Percentiles rank a stretch among this genome's conserved stretches.
These are phyloP conservation scores for Onychomys leucogaster DNA, from an alignment of 2,797 vertebrate species.

Conservation along the genomic window DNA sequence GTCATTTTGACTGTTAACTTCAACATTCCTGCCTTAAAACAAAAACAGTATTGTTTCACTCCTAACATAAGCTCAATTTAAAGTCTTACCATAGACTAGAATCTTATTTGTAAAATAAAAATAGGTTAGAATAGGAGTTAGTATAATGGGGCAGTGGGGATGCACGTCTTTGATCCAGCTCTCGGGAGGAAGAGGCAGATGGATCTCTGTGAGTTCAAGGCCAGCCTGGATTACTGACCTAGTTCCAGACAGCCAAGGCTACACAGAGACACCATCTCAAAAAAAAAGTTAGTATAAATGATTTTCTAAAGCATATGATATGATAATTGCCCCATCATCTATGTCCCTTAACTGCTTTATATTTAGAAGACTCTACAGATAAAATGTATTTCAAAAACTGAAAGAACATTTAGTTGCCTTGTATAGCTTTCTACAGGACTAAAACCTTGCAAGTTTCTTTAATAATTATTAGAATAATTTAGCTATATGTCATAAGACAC, in stretches of 20 bases:
- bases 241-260: background rate
- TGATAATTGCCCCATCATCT: background rate
- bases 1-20: slow-evolving; percentile 35
- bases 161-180: background rate
- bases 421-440: background rate
- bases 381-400: background rate
- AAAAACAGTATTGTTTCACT: slow-evolving; percentile 49
- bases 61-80: slow-evolving; percentile 22
- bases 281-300: slow-evolving; percentile 13
- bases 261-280: background rate
- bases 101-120: background rate
- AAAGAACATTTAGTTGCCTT: slow-evolving; percentile 41
- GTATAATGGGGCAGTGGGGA: background rate
- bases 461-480: slow-evolving; percentile 46
- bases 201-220: background rate
- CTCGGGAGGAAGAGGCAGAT: background rate
- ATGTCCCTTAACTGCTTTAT: slow-evolving; percentile 30
- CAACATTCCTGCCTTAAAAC: slow-evolving; percentile 17
- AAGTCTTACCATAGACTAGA: background rate
- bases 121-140: slow-evolving; percentile 6
- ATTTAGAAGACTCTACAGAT: slow-evolving; percentile 35
- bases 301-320: slow-evolving; percentile 42
- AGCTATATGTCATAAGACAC: background rate
- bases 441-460: slow-evolving; percentile 37
- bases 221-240: background rate